Conservation (phyloP, 2,797 vertebrate genomes). For the Ceryle rudis region DNA sequence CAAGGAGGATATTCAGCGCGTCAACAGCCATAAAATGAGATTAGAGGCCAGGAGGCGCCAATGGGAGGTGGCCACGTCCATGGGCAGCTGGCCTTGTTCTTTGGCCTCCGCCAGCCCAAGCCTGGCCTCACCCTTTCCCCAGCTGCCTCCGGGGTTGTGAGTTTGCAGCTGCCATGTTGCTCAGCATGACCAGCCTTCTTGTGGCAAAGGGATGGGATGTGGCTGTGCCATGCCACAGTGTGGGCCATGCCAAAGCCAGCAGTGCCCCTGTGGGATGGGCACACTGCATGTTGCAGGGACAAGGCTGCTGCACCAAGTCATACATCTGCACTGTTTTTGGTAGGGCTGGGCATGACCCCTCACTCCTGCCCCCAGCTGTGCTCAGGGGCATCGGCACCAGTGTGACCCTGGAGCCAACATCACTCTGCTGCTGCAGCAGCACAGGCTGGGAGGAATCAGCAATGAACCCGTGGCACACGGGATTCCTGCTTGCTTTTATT, state of each 20-base stretch:
- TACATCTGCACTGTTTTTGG: background rate
- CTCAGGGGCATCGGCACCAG: rapidly evolving
- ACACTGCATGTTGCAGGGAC: rapidly evolving
- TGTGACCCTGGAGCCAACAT: rapidly evolving
- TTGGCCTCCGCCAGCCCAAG: conserved; percentile 58
- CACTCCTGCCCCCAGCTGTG: rapidly evolving
- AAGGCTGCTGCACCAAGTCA: background rate
- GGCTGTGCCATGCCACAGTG: background rate
- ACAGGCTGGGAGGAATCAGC: rapidly evolving
- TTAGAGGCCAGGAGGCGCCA: conserved; percentile 61
- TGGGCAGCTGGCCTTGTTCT: conserved; percentile 78
- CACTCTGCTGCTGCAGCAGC: background rate
- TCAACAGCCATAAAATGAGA: conserved; percentile 75
- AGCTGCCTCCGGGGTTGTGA: background rate
- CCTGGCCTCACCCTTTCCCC: conserved; percentile 13
- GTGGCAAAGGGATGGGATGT: background rate
- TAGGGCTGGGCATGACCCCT: background rate
- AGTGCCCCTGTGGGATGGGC: background rate
- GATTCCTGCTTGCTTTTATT: conserved; percentile 54
- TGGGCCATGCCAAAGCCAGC: background rate
- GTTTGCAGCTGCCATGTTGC: background rate
- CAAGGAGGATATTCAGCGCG: conserved; percentile 72
- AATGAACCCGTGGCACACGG: background rate
- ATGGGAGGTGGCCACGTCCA: conserved; percentile 22
- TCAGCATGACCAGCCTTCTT: background rate